Evolutionary conservation across 2,113 vertebrate species (phyloP), one percentile per base, ranked within the genome.

Genomic region (Saguinus imperator): DNA sequence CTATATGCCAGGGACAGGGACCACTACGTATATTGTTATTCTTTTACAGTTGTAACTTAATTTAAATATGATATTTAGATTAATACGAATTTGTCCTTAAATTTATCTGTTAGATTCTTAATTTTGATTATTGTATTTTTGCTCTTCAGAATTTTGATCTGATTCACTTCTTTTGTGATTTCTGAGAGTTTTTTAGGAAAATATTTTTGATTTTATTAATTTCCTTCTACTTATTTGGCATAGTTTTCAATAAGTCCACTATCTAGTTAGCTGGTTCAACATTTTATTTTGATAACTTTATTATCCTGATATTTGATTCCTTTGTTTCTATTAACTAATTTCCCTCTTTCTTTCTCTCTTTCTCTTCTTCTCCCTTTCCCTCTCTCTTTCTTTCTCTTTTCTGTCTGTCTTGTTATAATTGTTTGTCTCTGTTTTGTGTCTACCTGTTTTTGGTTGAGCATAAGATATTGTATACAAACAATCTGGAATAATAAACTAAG

Each of bases 401-500:
- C 32, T 66, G 5, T 79, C 29, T 72, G 16, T 17, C 8, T 87
- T 18, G 29, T 57, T 52, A 52, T 17, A 61, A 27, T 83, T 90
- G n/a, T 68, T 75, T 85, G 3, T 37, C 76, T 55, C 25, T 77
- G 25, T 50, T 86, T 29, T 85, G 35, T 61, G 12, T 81, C 35
- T 76, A 52, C 43, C 81, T 76, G 83, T 87, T 97, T 80, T 94
- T 86, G 35, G 58, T 45, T 50, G 68, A 93, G 43, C 16, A 48
- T 5, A 75, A 85, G 27, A 14, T 37, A 80, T n/a, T 87, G 5
- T 48, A 61, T 82, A 52, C 37, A 94, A 82, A n/a, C 61, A 92
- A 76, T 82, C 55, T 82, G 35, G 66, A 86, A 89, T 50, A 89
- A 13, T 80, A 52, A 95, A 57, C 89, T 84, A 87, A 55, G 35